Conservation (phyloP, 2,797 vertebrate genomes). For the Sebastes vulpes region DNA sequence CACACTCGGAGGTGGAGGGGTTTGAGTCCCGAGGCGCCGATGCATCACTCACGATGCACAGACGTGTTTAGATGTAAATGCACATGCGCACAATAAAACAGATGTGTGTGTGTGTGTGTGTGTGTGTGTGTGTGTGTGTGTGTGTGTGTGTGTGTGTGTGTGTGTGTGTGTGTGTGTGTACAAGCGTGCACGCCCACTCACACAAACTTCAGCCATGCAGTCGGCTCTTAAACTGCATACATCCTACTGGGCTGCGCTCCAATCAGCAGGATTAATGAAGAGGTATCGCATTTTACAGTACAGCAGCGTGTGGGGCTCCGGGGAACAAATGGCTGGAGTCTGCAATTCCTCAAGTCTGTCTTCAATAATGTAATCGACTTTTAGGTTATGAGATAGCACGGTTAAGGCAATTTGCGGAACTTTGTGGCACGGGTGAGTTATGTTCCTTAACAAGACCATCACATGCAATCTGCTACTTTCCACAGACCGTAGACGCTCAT, state of each 20-base stretch:
- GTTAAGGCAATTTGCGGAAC: slow-evolving; percentile 71
- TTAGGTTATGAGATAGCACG: slow-evolving; percentile 67
- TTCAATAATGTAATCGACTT: slow-evolving; percentile 78
- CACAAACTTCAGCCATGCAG: slow-evolving; percentile 33
- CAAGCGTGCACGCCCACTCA: slow-evolving; percentile 16
- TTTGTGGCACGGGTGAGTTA: slow-evolving; percentile 69
- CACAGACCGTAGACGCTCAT: slow-evolving; percentile 52
- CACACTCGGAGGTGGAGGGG: slow-evolving; percentile 54
- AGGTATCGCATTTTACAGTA: slow-evolving; percentile 83
- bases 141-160: slow-evolving; percentile 13
- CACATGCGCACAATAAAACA: slow-evolving; percentile 36
- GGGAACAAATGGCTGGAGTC: slow-evolving; percentile 65
- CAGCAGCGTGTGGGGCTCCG: slow-evolving; percentile 64
- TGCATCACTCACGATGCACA: slow-evolving; percentile 42
- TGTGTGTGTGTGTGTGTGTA: background rate
- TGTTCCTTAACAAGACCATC: slow-evolving; percentile 77
- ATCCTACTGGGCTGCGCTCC: slow-evolving; percentile 77
- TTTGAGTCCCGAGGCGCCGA: slow-evolving; percentile 62
- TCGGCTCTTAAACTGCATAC: slow-evolving; percentile 59
- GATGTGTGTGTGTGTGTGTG: slow-evolving; percentile 23
- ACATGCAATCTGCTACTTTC: slow-evolving; percentile 74
- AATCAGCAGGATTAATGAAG: slow-evolving; percentile 85
- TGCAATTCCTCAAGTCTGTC: slow-evolving; percentile 78
- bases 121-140: background rate
- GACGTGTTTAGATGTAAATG: slow-evolving; percentile 32